phyloP scores from a whole-genome alignment of 2,888 invertebrate species.

The Agapetus fuscipes region DNA sequence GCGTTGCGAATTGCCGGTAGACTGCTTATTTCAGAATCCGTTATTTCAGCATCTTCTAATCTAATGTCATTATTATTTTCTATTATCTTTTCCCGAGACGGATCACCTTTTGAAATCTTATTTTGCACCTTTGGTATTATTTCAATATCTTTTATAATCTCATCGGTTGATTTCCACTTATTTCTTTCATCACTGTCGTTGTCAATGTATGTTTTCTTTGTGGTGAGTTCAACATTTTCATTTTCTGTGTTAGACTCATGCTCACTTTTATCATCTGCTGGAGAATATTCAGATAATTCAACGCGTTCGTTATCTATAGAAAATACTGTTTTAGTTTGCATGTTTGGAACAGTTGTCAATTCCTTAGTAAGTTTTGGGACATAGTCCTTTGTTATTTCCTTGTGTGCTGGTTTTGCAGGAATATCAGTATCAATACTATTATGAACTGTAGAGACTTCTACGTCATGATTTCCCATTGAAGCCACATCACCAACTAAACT shows the following conservation, averaged over 20 bases:
- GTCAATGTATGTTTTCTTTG: slow-evolving; percentile 37
- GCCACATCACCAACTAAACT: slow-evolving; percentile 41
- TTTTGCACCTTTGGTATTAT: slow-evolving; percentile 20
- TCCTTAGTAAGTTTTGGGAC: slow-evolving; percentile 2
- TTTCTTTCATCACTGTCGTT: slow-evolving; percentile 29
- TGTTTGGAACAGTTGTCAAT: slow-evolving; percentile 4
- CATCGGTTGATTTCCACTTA: slow-evolving; percentile 18
- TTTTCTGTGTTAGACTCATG: slow-evolving; percentile 18
- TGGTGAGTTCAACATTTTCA: slow-evolving; percentile 32
- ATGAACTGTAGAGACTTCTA: slow-evolving; percentile 22
- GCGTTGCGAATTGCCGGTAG: background rate
- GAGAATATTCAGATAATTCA: slow-evolving; percentile 18
- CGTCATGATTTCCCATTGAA: slow-evolving; percentile 36
- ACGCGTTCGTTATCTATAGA: slow-evolving; percentile 4
- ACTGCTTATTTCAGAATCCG: background rate
- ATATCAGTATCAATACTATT: slow-evolving; percentile 14
- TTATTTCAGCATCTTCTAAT: background rate
- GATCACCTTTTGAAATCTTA: slow-evolving; percentile 11
- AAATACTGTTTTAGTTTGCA: slow-evolving; percentile 4
- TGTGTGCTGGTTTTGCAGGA: slow-evolving; percentile 3
- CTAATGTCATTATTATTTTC: background rate
- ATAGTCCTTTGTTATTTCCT: slow-evolving; percentile 3
- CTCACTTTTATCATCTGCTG: slow-evolving; percentile 27
- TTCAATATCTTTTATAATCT: slow-evolving; percentile 17
- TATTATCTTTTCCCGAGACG: slow-evolving; percentile 12